Base-by-base conservation (phyloP, 1,140 invertebrate genomes). In the Ceratina japonica region DNA sequence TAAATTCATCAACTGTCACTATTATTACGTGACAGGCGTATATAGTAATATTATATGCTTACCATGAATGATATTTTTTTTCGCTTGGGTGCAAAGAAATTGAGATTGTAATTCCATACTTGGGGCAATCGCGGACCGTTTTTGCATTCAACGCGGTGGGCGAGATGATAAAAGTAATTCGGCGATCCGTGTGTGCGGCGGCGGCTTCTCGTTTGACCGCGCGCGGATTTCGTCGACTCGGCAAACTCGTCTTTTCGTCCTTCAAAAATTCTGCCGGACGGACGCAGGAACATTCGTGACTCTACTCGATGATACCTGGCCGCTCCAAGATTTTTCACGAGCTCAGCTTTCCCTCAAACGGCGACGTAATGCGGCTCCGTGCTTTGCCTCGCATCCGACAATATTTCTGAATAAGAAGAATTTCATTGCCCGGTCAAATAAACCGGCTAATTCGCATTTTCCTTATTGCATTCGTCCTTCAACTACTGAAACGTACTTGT, bases 261-360 rank as follows among this genome's bases (percentile, higher is more conserved):
- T 86, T 86, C 74, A 86, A 86, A 86, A 86, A 86, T 86, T 78
- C 73, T 44, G 37, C 37, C 37, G 37, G 75, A 31, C 62, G 63
- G 65, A 66, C 80, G 65, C 75, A 75, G 68, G 74, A 44, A 82
- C 68, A 86, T 80, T 80, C 85, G 85, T 86, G 85, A 86, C 85
- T 86, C 54, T 86, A 86, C 85, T 86, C 85, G 81, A 73, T 86
- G 81, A 86, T 86, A 82, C 69, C 77, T 70, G n/a, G 64, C 51
- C 64, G 61, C 8, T 44, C 37, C 63, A 58, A 85, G 24, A 82
- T 85, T 85, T 77, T 85, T 77, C 61, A 74, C 75, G 49, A 59
- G 79, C 83, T 86, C 84, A 86, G 84, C 84, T 86, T 80, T 86
- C 73, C 65, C 76, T 82, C 81, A 44, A 73, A 58, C 44, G 20